A percentile compares a stretch with the other conserved stretches of the same genome.
Conservation (phyloP, 2,888 invertebrate species). For the Polymixis lichenea region DNA sequence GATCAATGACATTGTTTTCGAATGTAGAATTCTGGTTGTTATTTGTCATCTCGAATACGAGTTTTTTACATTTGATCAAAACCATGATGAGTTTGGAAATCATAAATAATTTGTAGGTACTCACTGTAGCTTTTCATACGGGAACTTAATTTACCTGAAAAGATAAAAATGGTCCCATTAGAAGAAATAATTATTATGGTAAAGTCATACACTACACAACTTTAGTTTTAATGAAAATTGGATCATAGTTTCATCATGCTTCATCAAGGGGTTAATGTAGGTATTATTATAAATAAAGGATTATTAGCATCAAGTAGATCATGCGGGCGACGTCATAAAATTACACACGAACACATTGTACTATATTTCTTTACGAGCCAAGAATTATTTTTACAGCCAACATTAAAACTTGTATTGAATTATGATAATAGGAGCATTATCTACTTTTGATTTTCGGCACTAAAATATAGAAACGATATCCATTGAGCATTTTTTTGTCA, state of each 20-base stretch:
- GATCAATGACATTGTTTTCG: constrained; percentile 44
- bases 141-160: constrained; percentile 79
- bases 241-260: constrained; percentile 23
- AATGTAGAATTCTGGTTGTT: constrained; percentile 14
- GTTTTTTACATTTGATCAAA: not conserved
- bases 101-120: constrained; percentile 66
- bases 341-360: constrained; percentile 77
- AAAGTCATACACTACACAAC: not conserved
- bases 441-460: constrained; percentile 51
- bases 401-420: constrained; percentile 80
- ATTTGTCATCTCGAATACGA: not conserved
- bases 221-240: constrained; percentile 26
- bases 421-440: constrained; percentile 62
- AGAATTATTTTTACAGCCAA: constrained; percentile 80
- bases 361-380: constrained; percentile 81
- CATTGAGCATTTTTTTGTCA: constrained; percentile 6
- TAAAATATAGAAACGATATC: constrained; percentile 17
- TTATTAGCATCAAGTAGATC: constrained; percentile 63
- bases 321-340: constrained; percentile 84
- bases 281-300: constrained; percentile 62
- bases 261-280: constrained; percentile 46
- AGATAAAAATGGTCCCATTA: constrained; percentile 46
- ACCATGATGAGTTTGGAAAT: constrained; percentile 28
- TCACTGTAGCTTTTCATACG: constrained; percentile 69
- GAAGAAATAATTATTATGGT: not conserved